These are phyloP conservation scores for Zootermopsis nevadensis DNA, from an alignment of 2,888 invertebrate species.

Conservation along the genomic window DNA sequence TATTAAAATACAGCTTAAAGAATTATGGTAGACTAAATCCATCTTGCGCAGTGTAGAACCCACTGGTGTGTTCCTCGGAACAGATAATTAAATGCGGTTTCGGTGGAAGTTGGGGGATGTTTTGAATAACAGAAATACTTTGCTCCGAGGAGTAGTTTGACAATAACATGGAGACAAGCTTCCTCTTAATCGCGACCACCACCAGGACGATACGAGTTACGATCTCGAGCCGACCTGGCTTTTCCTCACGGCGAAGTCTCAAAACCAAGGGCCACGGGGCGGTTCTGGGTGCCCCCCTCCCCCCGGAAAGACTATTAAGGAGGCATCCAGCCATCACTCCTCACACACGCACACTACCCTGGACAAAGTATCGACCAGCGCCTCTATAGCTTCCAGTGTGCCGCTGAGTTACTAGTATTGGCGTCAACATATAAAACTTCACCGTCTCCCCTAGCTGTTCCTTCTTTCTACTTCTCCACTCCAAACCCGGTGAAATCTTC, in stretches of 20 bases:
- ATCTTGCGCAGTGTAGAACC: no score
- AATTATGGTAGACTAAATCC: no score
- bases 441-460: background rate
- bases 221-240: background rate
- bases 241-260: background rate
- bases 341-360: constrained; percentile 1
- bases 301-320: background rate
- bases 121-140: no score
- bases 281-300: background rate
- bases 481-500: background rate
- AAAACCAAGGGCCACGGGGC: background rate
- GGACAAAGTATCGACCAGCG: background rate
- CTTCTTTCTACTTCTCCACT: background rate
- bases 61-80: no score
- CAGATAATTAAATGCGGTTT: no score
- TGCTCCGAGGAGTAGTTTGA: no score
- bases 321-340: background rate
- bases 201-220: background rate
- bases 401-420: constrained; percentile 6
- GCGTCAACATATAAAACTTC: background rate
- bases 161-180: background rate
- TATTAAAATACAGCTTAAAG: no score
- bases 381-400: background rate
- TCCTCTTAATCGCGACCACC: background rate
- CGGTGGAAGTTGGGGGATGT: no score